Conservation (phyloP, 2,888 invertebrate genomes). For the Epirrhoe alternata region DNA sequence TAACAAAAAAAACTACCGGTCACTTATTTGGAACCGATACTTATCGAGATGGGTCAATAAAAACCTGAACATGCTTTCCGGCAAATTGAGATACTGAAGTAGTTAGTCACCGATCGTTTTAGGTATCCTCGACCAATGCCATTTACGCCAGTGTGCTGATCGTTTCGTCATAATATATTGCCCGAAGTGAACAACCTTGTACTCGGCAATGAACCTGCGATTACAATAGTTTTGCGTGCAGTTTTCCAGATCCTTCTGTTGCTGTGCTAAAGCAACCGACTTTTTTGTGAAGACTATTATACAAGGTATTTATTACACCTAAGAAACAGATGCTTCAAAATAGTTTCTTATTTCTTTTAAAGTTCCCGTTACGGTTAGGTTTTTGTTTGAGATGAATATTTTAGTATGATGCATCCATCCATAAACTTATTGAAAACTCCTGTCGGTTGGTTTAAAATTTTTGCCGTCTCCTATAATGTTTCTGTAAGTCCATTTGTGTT, state of each 20-base stretch:
- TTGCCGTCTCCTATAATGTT: not conserved
- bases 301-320: not conserved
- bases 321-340: not conserved
- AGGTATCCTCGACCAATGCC: conserved; percentile 47
- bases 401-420: not conserved
- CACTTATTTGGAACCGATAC: not conserved
- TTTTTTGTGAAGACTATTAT: not conserved
- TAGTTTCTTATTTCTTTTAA: not conserved
- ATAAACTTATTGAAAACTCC: not conserved
- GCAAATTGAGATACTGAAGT: conserved; percentile 34
- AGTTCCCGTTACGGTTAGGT: not conserved
- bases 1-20: not conserved
- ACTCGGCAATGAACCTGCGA: conserved; percentile 59
- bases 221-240: conserved; percentile 54
- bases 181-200: conserved; percentile 59
- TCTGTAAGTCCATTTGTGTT: too few relatives aligned
- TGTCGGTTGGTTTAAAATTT: not conserved
- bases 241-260: conserved; percentile 23
- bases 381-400: not conserved
- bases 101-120: conserved; percentile 41
- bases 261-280: conserved; percentile 1
- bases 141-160: conserved; percentile 48
- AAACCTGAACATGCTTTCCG: conserved; percentile 36
- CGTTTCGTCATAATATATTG: conserved; percentile 47
- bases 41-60: conserved; percentile 16